Percentiles rank a stretch among this genome's conserved stretches.
Evolutionary conservation across 2,797 vertebrate genomes (phyloP).

Genomic region (Xiphophorus birchmanni): DNA sequence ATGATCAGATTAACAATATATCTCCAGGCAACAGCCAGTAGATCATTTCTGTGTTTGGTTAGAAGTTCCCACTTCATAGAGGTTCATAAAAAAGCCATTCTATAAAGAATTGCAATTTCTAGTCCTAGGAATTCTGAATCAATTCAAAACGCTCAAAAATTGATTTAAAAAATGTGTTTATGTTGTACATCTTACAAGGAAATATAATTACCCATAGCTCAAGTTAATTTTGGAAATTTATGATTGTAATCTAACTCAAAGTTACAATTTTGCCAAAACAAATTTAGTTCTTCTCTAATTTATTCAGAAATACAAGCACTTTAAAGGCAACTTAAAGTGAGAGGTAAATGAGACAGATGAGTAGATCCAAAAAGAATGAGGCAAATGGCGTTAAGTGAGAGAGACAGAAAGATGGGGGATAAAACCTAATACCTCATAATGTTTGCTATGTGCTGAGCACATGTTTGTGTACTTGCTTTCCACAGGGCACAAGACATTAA

Average conservation of each 20-base stretch:
- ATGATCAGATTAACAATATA: slow-evolving; percentile 40
- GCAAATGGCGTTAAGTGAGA: slow-evolving; percentile 13
- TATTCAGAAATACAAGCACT: neutral
- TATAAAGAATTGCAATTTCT: too few relatives aligned
- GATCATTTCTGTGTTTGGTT: slow-evolving; percentile 44
- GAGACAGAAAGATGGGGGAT: slow-evolving; percentile 42
- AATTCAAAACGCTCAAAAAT: too few relatives aligned
- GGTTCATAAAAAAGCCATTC: too few relatives aligned
- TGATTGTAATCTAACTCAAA: neutral
- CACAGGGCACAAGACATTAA: slow-evolving; percentile 61
- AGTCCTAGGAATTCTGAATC: too few relatives aligned
- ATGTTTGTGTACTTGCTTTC: slow-evolving; percentile 73
- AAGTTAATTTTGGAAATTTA: neutral
- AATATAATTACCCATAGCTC: neutral
- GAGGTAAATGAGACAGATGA: neutral
- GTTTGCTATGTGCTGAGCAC: slow-evolving; percentile 65
- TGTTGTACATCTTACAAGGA: too few relatives aligned
- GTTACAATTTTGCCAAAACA: neutral
- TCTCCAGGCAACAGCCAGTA: slow-evolving; percentile 37
- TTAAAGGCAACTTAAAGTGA: neutral
- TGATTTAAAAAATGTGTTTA: too few relatives aligned
- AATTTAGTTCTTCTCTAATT: neutral
- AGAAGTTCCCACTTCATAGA: slow-evolving; percentile 16
- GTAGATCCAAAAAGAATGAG: slow-evolving; percentile 8
- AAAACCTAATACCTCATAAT: slow-evolving; percentile 67